These are phyloP conservation scores for Lomographa bimaculata DNA, from an alignment of 2,888 invertebrate species.

Conservation along the genomic window DNA sequence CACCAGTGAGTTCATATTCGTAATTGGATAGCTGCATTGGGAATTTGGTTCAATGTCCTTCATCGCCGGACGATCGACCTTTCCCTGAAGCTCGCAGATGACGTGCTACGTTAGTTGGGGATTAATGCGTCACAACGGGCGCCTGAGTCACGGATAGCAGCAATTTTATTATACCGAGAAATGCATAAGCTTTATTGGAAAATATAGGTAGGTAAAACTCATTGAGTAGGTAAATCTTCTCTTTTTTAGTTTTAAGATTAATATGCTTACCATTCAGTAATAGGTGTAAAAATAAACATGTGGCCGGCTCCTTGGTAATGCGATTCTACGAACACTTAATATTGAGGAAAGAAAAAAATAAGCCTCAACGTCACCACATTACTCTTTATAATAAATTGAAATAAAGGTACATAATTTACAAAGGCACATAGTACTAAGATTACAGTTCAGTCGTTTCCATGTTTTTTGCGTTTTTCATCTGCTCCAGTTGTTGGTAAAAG, in stretches of 20 bases:
- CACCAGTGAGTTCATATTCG: not conserved
- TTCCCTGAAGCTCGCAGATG: constrained; percentile 10
- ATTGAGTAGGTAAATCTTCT: too few relatives aligned
- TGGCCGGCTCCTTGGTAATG: too few relatives aligned
- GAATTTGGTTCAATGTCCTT: constrained; percentile 7
- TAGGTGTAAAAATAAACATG: too few relatives aligned
- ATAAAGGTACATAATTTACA: constrained; percentile 49
- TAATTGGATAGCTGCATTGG: constrained; percentile 1
- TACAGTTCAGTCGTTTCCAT: constrained; percentile 92
- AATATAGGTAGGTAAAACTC: too few relatives aligned
- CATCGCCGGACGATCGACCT: not conserved
- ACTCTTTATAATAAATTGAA: constrained; percentile 36
- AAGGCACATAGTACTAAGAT: constrained; percentile 49
- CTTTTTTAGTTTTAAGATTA: too few relatives aligned
- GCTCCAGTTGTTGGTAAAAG: constrained; percentile 88
- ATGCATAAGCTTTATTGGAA: too few relatives aligned
- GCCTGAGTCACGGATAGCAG: too few relatives aligned
- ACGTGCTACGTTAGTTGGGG: constrained; percentile 11
- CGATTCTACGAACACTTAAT: too few relatives aligned
- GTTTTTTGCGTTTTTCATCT: constrained; percentile 88
- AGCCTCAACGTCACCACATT: constrained; percentile 23
- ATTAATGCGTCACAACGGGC: constrained; percentile 18
- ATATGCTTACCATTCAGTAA: too few relatives aligned
- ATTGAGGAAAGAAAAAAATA: too few relatives aligned
- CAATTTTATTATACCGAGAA: too few relatives aligned